A percentile compares a stretch with the other conserved stretches of the same genome.
Evolutionary conservation across 1,140 invertebrate genomes (phyloP).

Genomic region (Lasaia peninsularis): DNA sequence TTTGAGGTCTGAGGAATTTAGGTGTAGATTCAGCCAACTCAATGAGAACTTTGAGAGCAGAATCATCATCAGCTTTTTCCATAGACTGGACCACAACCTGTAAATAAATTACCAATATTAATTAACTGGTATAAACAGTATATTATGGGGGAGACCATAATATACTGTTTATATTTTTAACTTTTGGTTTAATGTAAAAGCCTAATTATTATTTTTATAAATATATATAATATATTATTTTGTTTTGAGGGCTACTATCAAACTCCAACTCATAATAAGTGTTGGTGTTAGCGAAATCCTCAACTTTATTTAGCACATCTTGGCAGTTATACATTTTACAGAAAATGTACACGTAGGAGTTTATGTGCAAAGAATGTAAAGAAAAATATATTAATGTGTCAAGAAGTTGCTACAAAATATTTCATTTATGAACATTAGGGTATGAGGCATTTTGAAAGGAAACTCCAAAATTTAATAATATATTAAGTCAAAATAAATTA

Average conservation of each 20-base stretch:
- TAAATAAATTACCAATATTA: slow-evolving; percentile 34
- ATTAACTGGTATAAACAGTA: background rate
- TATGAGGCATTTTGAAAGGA: no score
- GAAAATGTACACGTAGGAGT: slow-evolving; percentile 46
- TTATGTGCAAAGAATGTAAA: slow-evolving; percentile 53
- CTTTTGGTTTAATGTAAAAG: no score
- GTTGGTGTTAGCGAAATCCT: slow-evolving; percentile 60
- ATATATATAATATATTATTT: background rate
- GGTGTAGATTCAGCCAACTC: slow-evolving; percentile 96
- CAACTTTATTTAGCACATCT: slow-evolving; percentile 49
- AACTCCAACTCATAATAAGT: slow-evolving; percentile 50
- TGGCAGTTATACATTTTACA: slow-evolving; percentile 45
- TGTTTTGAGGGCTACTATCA: slow-evolving; percentile 64
- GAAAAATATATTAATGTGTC: no score
- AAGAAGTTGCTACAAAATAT: no score
- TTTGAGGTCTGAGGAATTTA: slow-evolving; percentile 92
- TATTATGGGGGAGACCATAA: background rate
- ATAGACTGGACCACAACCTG: slow-evolving; percentile 88
- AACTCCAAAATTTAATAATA: no score
- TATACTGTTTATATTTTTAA: no score
- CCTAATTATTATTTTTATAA: background rate
- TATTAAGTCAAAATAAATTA: no score
- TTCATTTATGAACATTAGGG: no score
- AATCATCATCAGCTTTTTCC: slow-evolving; percentile 92
- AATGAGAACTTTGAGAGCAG: slow-evolving; percentile 93